These are phyloP conservation scores for Caenorhabditis sp. DNA, from an alignment of 2,888 invertebrate genomes.

Conservation along the genomic window DNA sequence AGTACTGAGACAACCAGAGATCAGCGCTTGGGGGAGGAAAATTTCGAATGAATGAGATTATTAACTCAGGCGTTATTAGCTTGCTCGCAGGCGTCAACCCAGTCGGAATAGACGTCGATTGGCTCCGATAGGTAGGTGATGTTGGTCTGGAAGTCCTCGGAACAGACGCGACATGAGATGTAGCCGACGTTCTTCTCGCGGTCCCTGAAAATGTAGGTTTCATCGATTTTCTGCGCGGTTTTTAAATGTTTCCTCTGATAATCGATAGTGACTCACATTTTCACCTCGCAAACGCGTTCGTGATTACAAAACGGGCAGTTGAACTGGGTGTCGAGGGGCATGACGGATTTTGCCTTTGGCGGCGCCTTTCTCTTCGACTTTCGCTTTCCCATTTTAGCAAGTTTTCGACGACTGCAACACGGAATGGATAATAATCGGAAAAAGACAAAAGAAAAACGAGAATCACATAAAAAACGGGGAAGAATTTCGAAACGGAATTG, in stretches of 20 bases:
- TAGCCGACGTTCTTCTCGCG: slow-evolving; percentile 92
- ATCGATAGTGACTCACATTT: slow-evolving; percentile 85
- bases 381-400: slow-evolving; percentile 88
- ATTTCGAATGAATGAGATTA: not conserved
- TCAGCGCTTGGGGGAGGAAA: slow-evolving; percentile 18
- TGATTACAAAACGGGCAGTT: slow-evolving; percentile 99
- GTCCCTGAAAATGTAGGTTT: slow-evolving; percentile 85
- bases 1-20: slow-evolving; percentile 49
- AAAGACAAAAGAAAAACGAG: slow-evolving; percentile 2
- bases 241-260: not conserved
- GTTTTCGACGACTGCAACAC: not conserved
- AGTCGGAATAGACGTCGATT: slow-evolving; percentile 98
- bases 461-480: slow-evolving; percentile 1
- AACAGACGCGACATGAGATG: slow-evolving; percentile 94
- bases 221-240: not conserved
- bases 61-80: slow-evolving; percentile 83
- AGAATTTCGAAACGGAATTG: slow-evolving; percentile 38
- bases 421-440: not conserved
- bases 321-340: slow-evolving; percentile 94
- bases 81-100: slow-evolving; percentile 98
- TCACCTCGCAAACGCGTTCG: slow-evolving; percentile 98
- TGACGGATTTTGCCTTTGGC: slow-evolving; percentile 92
- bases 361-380: slow-evolving; percentile 97
- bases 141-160: slow-evolving; percentile 90
- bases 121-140: slow-evolving; percentile 96